Evolutionary conservation across 2,888 invertebrate species (phyloP).

Genomic region (Philereme transversata): DNA sequence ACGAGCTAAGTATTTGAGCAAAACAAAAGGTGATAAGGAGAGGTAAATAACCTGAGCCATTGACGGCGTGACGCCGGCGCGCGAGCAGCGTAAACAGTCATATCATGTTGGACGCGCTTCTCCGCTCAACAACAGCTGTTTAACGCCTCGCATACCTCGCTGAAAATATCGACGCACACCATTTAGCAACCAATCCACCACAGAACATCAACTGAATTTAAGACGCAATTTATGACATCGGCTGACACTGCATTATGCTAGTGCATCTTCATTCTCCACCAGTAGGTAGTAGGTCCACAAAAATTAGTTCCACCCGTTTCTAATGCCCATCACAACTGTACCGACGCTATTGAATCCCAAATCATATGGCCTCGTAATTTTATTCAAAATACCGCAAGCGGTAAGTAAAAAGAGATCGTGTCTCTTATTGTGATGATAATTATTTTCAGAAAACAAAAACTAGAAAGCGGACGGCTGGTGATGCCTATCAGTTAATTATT

Average conservation of each 20-base stretch:
- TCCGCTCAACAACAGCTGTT: conserved; percentile 62
- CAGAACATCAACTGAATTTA: conserved; percentile 45
- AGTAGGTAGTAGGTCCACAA: conserved; percentile 42
- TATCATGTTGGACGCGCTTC: conserved; percentile 41
- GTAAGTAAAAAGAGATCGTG: conserved; percentile 79
- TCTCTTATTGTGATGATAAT: conserved; percentile 82
- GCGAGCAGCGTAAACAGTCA: conserved; percentile 46
- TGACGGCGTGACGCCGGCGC: conserved; percentile 69
- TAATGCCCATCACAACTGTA: conserved; percentile 63
- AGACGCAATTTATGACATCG: conserved; percentile 40
- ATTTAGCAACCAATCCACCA: conserved; percentile 45
- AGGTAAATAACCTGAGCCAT: conserved; percentile 82
- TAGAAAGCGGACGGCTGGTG: conserved; percentile 77
- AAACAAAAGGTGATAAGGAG: conserved; percentile 83
- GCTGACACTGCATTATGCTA: conserved; percentile 28
- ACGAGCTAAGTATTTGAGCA: conserved; percentile 75
- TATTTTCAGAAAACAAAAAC: conserved; percentile 81
- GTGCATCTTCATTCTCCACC: conserved; percentile 40
- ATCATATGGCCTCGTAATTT: conserved; percentile 72
- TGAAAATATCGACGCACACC: conserved; percentile 64
- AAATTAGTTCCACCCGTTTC: conserved; percentile 63
- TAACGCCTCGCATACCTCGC: conserved; percentile 63
- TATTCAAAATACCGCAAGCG: conserved; percentile 82
- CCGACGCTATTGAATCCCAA: conserved; percentile 63
- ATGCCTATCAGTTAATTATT: conserved; percentile 83